These are phyloP conservation scores for Blastobasis adustella DNA, from an alignment of 2,888 invertebrate species.

Conservation along the genomic window DNA sequence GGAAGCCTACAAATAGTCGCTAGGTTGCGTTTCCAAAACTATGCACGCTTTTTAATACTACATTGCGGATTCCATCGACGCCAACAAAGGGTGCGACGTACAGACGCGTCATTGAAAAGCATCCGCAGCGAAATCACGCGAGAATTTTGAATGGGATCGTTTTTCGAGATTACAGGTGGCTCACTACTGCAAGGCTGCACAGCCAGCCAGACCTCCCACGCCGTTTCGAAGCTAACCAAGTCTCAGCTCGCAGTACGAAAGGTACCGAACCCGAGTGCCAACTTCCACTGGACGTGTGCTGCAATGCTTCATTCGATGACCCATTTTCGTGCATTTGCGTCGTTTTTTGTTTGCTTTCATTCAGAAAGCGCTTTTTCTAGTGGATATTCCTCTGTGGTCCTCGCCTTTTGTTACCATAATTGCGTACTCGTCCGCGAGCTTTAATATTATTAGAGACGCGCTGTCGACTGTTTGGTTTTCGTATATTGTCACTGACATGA, in stretches of 20 bases:
- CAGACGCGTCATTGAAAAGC: too few species aligned
- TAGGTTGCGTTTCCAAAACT: too few species aligned
- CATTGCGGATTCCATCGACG: too few species aligned
- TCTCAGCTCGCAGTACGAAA: slow-evolving; percentile 10
- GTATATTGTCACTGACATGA: not conserved
- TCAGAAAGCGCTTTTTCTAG: slow-evolving; percentile 34
- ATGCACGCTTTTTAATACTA: too few species aligned
- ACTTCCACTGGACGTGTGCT: slow-evolving; percentile 27
- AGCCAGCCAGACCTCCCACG: slow-evolving; percentile 5
- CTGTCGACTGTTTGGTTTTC: slow-evolving; percentile 1
- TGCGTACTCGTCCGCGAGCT: slow-evolving; percentile 24
- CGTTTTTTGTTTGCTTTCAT: slow-evolving; percentile 41
- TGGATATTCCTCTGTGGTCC: slow-evolving; percentile 24
- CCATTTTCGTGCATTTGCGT: slow-evolving; percentile 45
- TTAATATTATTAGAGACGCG: slow-evolving; percentile 14
- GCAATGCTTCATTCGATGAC: slow-evolving; percentile 45
- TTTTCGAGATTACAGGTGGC: too few species aligned
- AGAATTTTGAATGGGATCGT: too few species aligned
- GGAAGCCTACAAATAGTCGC: too few species aligned
- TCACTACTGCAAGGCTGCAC: not conserved
- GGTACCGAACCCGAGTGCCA: slow-evolving; percentile 20
- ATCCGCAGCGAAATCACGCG: too few species aligned
- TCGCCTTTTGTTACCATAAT: slow-evolving; percentile 36
- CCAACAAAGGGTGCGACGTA: too few species aligned
- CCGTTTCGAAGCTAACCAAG: slow-evolving; percentile 10